Base-by-base conservation (phyloP, 2,797 vertebrate species). In the Tokudaia muenninki region DNA sequence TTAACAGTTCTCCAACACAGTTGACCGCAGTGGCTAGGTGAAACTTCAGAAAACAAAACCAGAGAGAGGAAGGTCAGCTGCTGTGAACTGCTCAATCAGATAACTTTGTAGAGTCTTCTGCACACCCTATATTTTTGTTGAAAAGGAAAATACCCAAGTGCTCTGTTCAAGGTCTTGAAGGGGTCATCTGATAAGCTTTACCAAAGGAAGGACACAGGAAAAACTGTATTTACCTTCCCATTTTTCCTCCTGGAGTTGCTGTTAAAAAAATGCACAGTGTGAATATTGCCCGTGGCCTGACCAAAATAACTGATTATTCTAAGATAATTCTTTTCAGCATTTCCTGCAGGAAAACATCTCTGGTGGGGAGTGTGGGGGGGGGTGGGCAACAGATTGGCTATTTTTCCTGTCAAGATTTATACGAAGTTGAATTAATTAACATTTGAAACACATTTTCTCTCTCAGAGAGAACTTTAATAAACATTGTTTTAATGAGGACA, bases 351-450 rank as follows among this genome's bases (percentile, higher is more conserved):
- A 84, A 91, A 81, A 26, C 24, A 10, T 22, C 75, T 26, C 7
- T 24, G 22, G 1, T 1, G 19, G 67, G 13, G 16, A 41, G 41
- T 41, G 41, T 0, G 9, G 7, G 59, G 59, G 6, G 59, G 0
- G 34, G 34, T 44, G 1, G 9, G 13, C 8, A 12, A 13, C 29
- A 2, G 50, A 50, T 19, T 63, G 90, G 22, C 41, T 86, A 34
- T n/a, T 89, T 84, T 84, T 94, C 44, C 34, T 87, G 78, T 87
- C 31, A n/a, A 44, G 22, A 83, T 67, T 95, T 59, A n/a, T 93
- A 44, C 59, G 57, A 83, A 92, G 50, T 70, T 94, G 92, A 93
- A 96, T 90, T 79, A 84, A 90, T 92, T 96, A 87, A 94, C 88
- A 89, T 97, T 95, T 94, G 91, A 91, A 95, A 86, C 61, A 29